Conservation (phyloP, 2,797 vertebrate species). For the Setipinna tenuifilis region DNA sequence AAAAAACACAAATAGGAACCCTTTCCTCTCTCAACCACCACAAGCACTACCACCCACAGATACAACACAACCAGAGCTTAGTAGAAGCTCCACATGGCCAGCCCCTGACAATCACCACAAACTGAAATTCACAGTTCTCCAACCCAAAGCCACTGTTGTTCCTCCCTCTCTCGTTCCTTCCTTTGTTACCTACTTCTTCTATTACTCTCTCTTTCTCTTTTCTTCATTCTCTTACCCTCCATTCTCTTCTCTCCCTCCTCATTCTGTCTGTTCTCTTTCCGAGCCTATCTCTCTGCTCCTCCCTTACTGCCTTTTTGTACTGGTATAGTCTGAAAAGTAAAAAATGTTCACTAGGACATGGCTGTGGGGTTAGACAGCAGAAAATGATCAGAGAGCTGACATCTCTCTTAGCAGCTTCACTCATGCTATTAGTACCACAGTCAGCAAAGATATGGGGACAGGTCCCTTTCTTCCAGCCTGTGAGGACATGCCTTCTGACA, state of each 20-base stretch:
- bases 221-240: background rate
- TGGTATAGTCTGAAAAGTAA: background rate
- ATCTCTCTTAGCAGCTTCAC: conserved; percentile 52
- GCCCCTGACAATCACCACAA: background rate
- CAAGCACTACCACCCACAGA: conserved; percentile 29
- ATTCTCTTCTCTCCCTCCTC: too few relatives aligned
- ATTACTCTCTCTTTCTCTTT: background rate
- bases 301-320: background rate
- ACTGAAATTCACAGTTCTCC: background rate
- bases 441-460: conserved; percentile 33
- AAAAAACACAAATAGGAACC: conserved; percentile 8
- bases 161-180: background rate
- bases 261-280: too few relatives aligned
- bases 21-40: background rate
- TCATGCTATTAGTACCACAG: conserved; percentile 27
- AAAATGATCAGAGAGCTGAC: conserved; percentile 58
- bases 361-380: conserved; percentile 50
- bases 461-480: conserved; percentile 11
- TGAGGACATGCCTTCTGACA: conserved; percentile 41
- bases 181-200: background rate
- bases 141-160: background rate
- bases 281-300: background rate
- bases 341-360: conserved; percentile 40
- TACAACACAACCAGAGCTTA: background rate
- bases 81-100: conserved; percentile 34